phyloP scores from a whole-genome alignment of 2,888 invertebrate species.

The Microplitis manilae region DNA sequence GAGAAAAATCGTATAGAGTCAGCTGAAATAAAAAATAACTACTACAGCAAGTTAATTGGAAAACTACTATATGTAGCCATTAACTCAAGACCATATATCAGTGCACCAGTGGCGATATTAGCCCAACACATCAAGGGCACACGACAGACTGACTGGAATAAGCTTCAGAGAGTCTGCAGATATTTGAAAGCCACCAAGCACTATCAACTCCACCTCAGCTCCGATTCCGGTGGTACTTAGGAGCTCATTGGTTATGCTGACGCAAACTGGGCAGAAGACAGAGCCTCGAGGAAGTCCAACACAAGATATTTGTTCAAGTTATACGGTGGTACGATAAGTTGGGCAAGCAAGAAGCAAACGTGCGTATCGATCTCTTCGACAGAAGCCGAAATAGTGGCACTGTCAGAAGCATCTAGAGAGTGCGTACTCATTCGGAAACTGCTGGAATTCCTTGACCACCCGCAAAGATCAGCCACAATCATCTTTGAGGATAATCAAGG shows the following conservation, averaged over 20 bases:
- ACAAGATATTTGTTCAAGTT: neutral
- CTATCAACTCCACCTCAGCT: neutral
- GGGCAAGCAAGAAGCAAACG: neutral
- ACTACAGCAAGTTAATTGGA: neutral
- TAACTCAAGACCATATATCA: neutral
- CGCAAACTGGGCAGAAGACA: neutral
- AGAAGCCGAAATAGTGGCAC: neutral
- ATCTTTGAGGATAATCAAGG: neutral
- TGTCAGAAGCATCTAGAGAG: neutral
- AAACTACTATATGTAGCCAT: neutral
- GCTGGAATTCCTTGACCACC: neutral
- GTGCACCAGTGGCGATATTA: neutral
- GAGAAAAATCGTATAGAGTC: too few species aligned
- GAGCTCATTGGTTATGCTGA: neutral
- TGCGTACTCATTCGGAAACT: neutral
- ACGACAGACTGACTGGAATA: neutral
- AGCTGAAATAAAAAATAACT: neutral
- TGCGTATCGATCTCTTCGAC: neutral
- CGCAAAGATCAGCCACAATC: neutral
- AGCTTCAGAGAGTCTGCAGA: neutral
- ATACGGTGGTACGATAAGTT: neutral
- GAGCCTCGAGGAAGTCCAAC: neutral
- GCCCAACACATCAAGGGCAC: neutral
- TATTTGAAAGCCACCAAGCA: constrained; percentile 40
- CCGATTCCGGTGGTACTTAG: neutral